A percentile compares a stretch with the other conserved stretches of the same genome.
These are phyloP conservation scores for Cichladusa arquata DNA, from an alignment of 2,113 vertebrate genomes.

Conservation along the genomic window DNA sequence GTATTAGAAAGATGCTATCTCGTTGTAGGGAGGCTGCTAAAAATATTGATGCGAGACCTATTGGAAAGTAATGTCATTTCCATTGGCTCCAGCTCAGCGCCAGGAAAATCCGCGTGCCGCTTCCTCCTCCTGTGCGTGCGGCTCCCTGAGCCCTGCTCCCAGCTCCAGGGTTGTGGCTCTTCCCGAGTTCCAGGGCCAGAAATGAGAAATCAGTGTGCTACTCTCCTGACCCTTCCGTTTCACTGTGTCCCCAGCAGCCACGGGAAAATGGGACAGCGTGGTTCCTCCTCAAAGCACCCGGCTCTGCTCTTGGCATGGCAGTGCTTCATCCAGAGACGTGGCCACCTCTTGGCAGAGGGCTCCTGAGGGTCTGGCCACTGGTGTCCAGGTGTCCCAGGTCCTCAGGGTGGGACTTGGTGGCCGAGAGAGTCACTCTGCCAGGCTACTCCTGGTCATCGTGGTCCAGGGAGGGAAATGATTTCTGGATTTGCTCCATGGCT, in stretches of 20 bases:
- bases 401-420: not conserved
- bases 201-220: not conserved
- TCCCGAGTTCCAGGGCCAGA: not conserved
- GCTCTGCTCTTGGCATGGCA: not conserved
- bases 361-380: rapidly evolving
- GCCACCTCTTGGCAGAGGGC: not conserved
- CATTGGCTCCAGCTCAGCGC: conserved; percentile 45
- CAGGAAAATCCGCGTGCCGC: not conserved
- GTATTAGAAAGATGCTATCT: conserved; percentile 48
- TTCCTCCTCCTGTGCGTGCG: not conserved
- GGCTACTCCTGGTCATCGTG: rapidly evolving
- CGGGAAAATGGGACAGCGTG: not conserved
- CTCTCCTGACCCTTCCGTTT: not conserved
- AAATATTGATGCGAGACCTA: conserved; percentile 51
- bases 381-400: not conserved
- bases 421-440: rapidly evolving
- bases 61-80: conserved; percentile 22
- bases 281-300: rapidly evolving
- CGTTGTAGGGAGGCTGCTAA: not conserved
- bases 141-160: rapidly evolving
- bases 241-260: not conserved
- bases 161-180: not conserved
- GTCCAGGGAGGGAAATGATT: not conserved
- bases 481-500: not conserved
- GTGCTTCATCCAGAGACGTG: rapidly evolving